phyloP scores from a whole-genome alignment of 2,797 vertebrate species.

The Margarornis squamiger region DNA sequence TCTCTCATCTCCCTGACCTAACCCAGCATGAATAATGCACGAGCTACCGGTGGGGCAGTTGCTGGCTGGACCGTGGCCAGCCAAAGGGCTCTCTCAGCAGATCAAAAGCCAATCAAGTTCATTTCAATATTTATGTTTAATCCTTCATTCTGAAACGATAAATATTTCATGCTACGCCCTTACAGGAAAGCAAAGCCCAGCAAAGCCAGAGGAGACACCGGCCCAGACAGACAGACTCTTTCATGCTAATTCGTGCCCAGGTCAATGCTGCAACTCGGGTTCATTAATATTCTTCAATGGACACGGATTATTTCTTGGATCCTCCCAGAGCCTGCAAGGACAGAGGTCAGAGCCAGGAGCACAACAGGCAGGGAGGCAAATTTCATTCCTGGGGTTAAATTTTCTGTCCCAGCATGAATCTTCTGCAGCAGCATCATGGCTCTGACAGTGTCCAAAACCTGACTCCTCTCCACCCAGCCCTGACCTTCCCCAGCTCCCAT shows the following conservation, averaged over 20 bases:
- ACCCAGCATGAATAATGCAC: slow-evolving; percentile 37
- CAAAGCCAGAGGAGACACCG: not conserved
- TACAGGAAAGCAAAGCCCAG: slow-evolving; percentile 23
- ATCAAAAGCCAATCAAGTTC: slow-evolving; percentile 53
- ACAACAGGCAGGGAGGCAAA: not conserved
- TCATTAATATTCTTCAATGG: not conserved
- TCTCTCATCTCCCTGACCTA: slow-evolving; percentile 20
- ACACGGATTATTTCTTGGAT: not conserved
- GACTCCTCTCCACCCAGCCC: not conserved
- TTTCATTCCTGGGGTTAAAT: not conserved
- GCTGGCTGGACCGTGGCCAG: not conserved
- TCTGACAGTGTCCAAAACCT: not conserved
- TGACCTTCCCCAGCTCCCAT: not conserved
- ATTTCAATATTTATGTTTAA: slow-evolving; percentile 68
- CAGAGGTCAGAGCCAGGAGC: not conserved
- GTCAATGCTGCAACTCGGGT: not conserved
- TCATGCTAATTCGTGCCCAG: not conserved
- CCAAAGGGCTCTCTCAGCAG: slow-evolving; percentile 34
- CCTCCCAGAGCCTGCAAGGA: not conserved
- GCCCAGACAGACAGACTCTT: not conserved
- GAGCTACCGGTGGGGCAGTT: not conserved
- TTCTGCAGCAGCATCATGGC: accelerated
- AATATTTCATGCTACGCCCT: slow-evolving; percentile 51
- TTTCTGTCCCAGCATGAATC: not conserved
- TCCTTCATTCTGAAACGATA: slow-evolving; percentile 29